Evolutionary conservation across 2,888 invertebrate genomes (phyloP), one percentile per base, ranked within the genome.

Genomic region (Mesoligia furuncula): DNA sequence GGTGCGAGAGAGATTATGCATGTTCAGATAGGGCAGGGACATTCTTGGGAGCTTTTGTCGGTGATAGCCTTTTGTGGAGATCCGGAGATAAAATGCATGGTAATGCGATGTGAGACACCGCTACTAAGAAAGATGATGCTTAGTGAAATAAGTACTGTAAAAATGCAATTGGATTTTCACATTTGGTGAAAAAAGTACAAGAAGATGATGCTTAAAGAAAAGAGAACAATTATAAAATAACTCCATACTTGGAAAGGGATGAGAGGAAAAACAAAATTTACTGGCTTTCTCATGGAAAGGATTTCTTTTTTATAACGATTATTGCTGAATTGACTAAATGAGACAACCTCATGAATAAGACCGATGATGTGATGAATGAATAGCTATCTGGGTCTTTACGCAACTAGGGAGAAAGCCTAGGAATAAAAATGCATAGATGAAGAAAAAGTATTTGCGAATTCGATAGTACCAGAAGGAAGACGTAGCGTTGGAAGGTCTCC

Each of bases 1-100:
- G 93, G 93, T 91, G 92, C 90, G 83, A 70, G 85, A 90, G 48
- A 92, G 92, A 92, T 83, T 81, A 90, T 81, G 62, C 45, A 83
- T 48, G 54, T 54, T 42, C 79, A 90, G 90, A 88, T 74, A 74
- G 57, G 80, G 59, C 75, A 68, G 71, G 54, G 11, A 54, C 80
- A 72, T 81, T 80, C 80, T 84, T 66, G 4, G 1, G 3, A 51
- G 57, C 73, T 84, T 81, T 81, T 81, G 72, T 62, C 73, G 73
- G 73, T 66, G 59, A 59, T 69, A 31, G 57, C 6, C 31, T 36
- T 70, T 83, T 79, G 54, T 42, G 42, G 24, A 69, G 69, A 80
- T 80, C 59, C 20, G 57, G 27, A 54, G 80, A 70, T 65, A 54
- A 61, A 39, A 15, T 1, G 11, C 24, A 77, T 54, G 36, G 61